Base-by-base conservation (phyloP, 2,797 vertebrate species). In the Xenops minutus region DNA sequence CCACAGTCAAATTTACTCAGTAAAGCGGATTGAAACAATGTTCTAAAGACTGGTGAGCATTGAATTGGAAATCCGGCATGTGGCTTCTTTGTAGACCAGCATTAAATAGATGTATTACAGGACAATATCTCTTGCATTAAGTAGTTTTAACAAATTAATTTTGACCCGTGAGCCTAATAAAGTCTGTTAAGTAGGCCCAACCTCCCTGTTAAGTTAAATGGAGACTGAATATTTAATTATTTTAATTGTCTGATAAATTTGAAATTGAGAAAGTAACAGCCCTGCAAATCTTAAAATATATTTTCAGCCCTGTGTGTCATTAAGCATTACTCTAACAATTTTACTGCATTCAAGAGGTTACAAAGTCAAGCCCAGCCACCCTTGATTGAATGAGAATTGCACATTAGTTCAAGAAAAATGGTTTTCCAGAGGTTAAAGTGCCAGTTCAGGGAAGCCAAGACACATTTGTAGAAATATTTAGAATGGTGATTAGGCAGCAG, bases 1-100 rank as follows among this genome's bases (percentile, higher is more conserved):
- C 76, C 77, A 74, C 88, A 95, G 93, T 96, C 93, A 96, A 89
- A 93, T 93, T 95, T 96, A 82, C 89, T 97, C 96, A 96, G 92
- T 84, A 93, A 96, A 96, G 89, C 81, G 75, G 82, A 96, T 94
- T 94, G 94, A 97, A 97, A 88, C 62, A 95, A 44, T 73, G 85
- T 95, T 75, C 63, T 92, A 73, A 95, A 85, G 84, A 79, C 62
- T 87, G 49, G 78, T 76, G 85, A 92, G 41, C 48, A 8, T 16
- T 73, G 90, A 95, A 95, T 90, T 69, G 84, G 55, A 73, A 85
- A 91, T 68, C 67, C 51, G 30, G 17, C 55, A 9, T 76, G 49
- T 34, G 63, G 66, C 37, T 81, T 86, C 16, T 20, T 55, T 76
- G 59, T 43, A 94, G 79, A 63, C 63, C 48, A 79, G n/a, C 75